phyloP scores from a whole-genome alignment of 2,888 invertebrate genomes.

The Drosophila rellima region DNA sequence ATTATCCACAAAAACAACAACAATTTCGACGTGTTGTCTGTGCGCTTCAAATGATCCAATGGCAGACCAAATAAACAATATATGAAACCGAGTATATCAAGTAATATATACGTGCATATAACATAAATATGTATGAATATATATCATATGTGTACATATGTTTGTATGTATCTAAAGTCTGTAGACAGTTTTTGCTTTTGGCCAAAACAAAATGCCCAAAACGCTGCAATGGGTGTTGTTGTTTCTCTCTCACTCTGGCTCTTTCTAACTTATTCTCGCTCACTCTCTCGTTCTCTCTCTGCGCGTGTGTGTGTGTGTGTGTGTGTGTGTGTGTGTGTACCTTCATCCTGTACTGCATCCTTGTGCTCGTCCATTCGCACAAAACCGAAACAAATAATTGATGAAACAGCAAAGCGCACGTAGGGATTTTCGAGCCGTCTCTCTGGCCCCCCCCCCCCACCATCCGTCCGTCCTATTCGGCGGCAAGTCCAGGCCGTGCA shows the following conservation, averaged over 20 bases:
- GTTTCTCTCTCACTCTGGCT: background rate
- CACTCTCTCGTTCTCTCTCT: background rate
- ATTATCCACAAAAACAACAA: constrained; percentile 41
- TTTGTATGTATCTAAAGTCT: constrained; percentile 11
- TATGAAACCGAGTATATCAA: constrained; percentile 17
- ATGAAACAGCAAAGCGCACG: constrained; percentile 82
- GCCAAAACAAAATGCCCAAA: constrained; percentile 58
- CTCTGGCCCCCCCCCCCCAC: background rate
- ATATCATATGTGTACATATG: background rate
- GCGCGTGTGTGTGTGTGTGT: too few relatives aligned
- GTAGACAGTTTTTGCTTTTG: constrained; percentile 47
- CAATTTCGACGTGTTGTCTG: constrained; percentile 32
- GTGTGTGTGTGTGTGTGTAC: constrained; percentile 17
- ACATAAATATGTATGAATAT: too few relatives aligned
- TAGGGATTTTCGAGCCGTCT: constrained; percentile 74
- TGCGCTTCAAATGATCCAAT: constrained; percentile 42
- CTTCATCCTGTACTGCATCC: constrained; percentile 44
- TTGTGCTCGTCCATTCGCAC: constrained; percentile 70
- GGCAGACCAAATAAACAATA: constrained; percentile 44
- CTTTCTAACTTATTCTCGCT: background rate
- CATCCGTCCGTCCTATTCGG: background rate
- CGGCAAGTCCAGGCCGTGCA: constrained; percentile 28
- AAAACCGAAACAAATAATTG: constrained; percentile 82
- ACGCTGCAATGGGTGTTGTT: constrained; percentile 25
- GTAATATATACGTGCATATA: background rate